phyloP scores from a whole-genome alignment of 2,113 vertebrate genomes.

The Ramphastos sulfuratus region DNA sequence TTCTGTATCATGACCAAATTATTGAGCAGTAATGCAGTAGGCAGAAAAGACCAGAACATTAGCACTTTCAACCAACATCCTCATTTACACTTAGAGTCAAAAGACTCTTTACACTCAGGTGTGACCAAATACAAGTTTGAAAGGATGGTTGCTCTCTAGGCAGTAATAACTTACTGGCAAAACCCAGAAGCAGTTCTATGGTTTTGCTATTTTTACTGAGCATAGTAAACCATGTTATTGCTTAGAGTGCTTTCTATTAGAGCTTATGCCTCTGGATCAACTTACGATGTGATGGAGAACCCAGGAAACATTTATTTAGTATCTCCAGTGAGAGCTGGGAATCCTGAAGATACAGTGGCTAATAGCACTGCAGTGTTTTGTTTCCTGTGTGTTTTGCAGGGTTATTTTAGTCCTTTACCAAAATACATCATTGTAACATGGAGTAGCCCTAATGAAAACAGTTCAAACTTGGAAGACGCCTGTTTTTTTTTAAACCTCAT shows the following conservation, averaged over 20 bases:
- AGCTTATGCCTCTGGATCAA: background rate
- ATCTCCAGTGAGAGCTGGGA: background rate
- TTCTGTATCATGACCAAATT: background rate
- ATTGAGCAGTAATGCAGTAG: background rate
- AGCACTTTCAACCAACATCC: background rate
- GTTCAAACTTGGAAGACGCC: background rate
- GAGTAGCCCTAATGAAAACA: background rate
- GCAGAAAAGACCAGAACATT: background rate
- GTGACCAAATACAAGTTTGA: background rate
- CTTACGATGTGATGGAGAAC: background rate
- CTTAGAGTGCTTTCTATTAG: background rate
- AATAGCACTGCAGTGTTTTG: background rate
- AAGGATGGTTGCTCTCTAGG: background rate
- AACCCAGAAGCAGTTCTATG: background rate
- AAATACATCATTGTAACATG: background rate
- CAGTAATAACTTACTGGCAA: background rate
- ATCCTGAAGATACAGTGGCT: background rate
- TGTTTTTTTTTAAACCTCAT: background rate
- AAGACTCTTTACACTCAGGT: background rate
- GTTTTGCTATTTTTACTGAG: background rate
- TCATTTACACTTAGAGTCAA: background rate
- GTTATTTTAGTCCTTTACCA: background rate
- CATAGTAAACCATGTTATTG: background rate
- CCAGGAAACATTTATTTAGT: background rate
- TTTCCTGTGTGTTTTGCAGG: background rate